Percentiles rank a stretch among this genome's conserved stretches.
Conservation (phyloP, 1,140 invertebrate genomes). For the Penaeus indicus region DNA sequence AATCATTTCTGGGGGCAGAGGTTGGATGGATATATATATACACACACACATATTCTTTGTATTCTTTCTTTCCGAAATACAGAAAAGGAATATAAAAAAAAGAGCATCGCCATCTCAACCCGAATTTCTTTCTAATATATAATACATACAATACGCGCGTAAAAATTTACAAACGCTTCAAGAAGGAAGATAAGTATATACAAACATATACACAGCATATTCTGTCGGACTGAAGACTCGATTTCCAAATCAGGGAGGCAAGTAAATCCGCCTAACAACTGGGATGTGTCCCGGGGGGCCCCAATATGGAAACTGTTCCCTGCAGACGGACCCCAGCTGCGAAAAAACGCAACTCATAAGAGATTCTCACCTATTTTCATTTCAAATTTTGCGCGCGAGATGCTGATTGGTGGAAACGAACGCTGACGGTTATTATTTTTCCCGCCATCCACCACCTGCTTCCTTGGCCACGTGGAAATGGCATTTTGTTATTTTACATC, state of each 20-base stretch:
- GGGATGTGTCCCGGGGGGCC: slow-evolving; percentile 39
- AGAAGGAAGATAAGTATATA: background rate
- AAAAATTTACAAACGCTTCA: background rate
- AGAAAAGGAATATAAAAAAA: background rate
- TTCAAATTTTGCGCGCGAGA: slow-evolving; percentile 64
- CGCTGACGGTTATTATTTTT: slow-evolving; percentile 65
- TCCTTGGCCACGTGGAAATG: slow-evolving; percentile 63
- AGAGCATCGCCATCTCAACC: too few species aligned
- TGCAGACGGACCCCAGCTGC: slow-evolving; percentile 64
- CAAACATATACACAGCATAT: slow-evolving; percentile 20
- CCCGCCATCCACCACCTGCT: slow-evolving; percentile 61
- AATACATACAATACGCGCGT: background rate
- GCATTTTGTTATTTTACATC: slow-evolving; percentile 65
- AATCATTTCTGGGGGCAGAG: too few species aligned
- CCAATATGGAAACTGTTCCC: slow-evolving; percentile 65
- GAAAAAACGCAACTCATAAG: slow-evolving; percentile 65
- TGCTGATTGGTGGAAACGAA: slow-evolving; percentile 65
- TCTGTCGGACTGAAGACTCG: slow-evolving; percentile 22
- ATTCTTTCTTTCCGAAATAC: too few species aligned
- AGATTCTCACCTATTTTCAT: slow-evolving; percentile 65
- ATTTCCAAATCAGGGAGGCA: slow-evolving; percentile 58
- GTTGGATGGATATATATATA: too few species aligned
- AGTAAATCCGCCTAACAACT: slow-evolving; percentile 59
- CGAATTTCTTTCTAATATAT: background rate
- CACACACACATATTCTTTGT: too few species aligned